Conservation (phyloP, 2,888 invertebrate genomes). For the Pecten maximus region DNA sequence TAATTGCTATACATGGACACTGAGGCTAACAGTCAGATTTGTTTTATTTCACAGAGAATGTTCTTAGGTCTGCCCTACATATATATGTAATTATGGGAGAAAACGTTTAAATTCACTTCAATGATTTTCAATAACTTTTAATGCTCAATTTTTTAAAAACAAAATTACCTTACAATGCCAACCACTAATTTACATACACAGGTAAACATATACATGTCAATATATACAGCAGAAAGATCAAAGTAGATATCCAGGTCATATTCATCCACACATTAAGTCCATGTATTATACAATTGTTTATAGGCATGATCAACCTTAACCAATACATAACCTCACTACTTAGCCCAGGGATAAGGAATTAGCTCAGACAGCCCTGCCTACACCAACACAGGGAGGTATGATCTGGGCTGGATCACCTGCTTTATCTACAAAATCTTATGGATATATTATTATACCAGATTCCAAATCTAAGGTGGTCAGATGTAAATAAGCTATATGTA, state of each 20-base stretch:
- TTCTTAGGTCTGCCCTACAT: neutral
- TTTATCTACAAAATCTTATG: neutral
- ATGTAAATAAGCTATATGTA: neutral
- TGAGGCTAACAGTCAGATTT: neutral
- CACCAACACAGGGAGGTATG: neutral
- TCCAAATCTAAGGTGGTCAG: neutral
- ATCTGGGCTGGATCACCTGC: neutral
- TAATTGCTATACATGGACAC: neutral
- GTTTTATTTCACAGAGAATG: neutral
- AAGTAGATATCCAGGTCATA: neutral
- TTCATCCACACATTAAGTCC: neutral
- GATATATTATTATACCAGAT: neutral
- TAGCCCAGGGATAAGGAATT: neutral
- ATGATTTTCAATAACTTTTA: neutral
- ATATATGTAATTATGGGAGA: too few relatives aligned
- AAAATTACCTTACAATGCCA: neutral
- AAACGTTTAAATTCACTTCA: too few relatives aligned
- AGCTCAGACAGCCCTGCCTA: neutral
- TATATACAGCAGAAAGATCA: neutral
- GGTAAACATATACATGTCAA: neutral
- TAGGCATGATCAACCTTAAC: neutral
- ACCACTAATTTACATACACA: neutral
- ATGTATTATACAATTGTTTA: conserved; percentile 22
- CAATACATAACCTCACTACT: neutral
- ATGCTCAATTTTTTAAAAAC: too few relatives aligned